Evolutionary conservation across 2,888 invertebrate species (phyloP).

Genomic region (Shargacucullia verbasci): DNA sequence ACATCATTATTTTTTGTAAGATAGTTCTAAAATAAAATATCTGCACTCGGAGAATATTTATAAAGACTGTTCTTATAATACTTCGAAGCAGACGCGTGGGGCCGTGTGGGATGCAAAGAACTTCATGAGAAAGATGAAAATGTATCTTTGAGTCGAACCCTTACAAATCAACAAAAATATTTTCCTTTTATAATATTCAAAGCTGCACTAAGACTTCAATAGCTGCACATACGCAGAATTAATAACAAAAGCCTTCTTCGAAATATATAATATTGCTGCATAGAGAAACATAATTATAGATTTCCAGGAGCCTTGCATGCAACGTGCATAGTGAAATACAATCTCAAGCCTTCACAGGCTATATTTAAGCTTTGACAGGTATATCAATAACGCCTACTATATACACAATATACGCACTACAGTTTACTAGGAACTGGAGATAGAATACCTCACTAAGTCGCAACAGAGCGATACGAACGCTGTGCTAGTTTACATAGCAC

Average conservation of each 20-base stretch:
- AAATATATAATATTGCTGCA: neutral
- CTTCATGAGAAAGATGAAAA: neutral
- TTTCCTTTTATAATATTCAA: neutral
- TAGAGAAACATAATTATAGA: neutral
- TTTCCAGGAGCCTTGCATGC: neutral
- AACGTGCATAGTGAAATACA: no score
- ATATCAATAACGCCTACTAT: no score
- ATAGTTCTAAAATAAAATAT: conserved; percentile 30
- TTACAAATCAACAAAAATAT: neutral
- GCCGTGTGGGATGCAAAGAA: neutral
- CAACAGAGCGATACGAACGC: conserved; percentile 25
- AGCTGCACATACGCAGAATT: no score
- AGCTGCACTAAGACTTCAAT: neutral
- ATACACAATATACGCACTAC: no score
- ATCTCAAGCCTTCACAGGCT: no score
- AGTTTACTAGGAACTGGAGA: neutral
- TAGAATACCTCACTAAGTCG: neutral
- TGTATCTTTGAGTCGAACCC: no score
- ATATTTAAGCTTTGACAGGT: no score
- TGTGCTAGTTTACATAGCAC: conserved; percentile 56
- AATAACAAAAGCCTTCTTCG: no score
- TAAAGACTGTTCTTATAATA: conserved; percentile 6
- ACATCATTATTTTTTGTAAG: conserved; percentile 27
- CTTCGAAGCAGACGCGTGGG: neutral
- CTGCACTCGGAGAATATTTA: conserved; percentile 12